These are phyloP conservation scores for Proteles cristata DNA, from an alignment of 2,113 vertebrate genomes.

Conservation along the genomic window DNA sequence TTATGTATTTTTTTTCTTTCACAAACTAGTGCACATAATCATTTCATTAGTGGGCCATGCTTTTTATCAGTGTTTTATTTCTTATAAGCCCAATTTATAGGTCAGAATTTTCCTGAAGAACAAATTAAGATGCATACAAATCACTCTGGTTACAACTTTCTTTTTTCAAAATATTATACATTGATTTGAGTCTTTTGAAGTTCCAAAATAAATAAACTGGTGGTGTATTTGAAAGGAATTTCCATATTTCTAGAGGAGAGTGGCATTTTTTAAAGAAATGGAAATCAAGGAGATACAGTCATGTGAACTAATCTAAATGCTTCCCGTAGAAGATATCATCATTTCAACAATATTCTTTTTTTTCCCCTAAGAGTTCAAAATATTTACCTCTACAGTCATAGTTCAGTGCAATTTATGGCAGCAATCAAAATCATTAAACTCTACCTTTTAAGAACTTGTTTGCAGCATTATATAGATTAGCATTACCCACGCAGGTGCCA, in stretches of 20 bases:
- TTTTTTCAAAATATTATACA: constrained; percentile 24
- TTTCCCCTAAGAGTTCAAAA: neutral
- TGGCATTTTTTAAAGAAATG: neutral
- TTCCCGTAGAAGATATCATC: neutral
- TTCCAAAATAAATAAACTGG: constrained; percentile 40
- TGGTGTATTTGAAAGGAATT: constrained; percentile 3
- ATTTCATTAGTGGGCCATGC: neutral
- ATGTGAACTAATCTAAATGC: neutral
- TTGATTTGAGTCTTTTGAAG: neutral
- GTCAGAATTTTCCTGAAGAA: constrained; percentile 21
- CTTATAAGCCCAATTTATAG: constrained; percentile 12
- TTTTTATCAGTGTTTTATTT: neutral
- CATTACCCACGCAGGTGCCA: neutral
- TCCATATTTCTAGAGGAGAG: constrained; percentile 4
- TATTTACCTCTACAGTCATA: neutral
- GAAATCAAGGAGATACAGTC: neutral
- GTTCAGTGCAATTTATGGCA: neutral
- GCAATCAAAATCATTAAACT: neutral
- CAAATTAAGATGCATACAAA: neutral
- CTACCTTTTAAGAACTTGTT: neutral
- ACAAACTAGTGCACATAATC: neutral
- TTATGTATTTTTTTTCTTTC: neutral
- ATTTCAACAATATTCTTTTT: neutral
- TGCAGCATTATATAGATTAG: neutral
- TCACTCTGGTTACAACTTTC: neutral